These are phyloP conservation scores for Psittacula echo DNA, from an alignment of 2,797 vertebrate genomes.

Conservation along the genomic window DNA sequence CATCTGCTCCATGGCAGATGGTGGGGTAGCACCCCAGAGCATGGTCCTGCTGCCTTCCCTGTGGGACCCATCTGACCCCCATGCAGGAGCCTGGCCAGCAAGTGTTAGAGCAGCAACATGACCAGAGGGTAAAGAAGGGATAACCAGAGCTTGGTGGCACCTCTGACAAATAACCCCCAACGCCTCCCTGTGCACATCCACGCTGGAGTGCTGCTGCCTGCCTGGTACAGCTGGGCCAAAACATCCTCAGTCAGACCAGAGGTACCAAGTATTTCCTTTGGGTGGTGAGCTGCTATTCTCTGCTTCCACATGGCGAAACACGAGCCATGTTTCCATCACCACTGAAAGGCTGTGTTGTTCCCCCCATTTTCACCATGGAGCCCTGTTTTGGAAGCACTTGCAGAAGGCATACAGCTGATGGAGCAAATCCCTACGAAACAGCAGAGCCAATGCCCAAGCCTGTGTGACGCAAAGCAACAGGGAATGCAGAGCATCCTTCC, in stretches of 20 bases:
- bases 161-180: background rate
- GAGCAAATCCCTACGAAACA: accelerated
- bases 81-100: accelerated
- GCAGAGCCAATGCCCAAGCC: background rate
- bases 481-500: background rate
- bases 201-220: accelerated
- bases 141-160: background rate
- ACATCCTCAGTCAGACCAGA: accelerated
- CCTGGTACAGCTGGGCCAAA: background rate
- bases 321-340: accelerated
- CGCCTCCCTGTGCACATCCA: accelerated
- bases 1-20: slow-evolving; percentile 55
- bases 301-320: accelerated
- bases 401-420: background rate
- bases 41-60: accelerated
- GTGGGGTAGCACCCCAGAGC: background rate
- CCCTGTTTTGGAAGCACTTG: accelerated
- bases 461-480: background rate
- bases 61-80: background rate
- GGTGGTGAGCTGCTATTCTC: background rate
- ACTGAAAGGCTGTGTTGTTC: accelerated
- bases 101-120: accelerated
- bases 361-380: accelerated
- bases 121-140: background rate
- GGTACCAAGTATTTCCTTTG: background rate